phyloP scores from a whole-genome alignment of 2,888 invertebrate genomes.

The Sinopyrophorus schimmeli region DNA sequence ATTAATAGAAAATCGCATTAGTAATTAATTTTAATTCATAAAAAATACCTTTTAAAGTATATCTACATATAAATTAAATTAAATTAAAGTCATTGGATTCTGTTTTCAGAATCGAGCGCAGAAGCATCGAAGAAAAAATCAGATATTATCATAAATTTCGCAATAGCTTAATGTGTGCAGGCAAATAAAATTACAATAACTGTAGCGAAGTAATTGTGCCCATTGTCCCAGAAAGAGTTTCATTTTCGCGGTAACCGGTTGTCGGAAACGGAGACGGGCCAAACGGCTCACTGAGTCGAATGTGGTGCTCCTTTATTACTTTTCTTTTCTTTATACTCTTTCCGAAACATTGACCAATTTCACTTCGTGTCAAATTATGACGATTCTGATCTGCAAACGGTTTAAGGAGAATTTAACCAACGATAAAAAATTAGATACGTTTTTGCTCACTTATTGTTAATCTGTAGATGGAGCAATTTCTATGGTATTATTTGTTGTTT shows the following conservation, averaged over 20 bases:
- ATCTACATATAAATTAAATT: no score
- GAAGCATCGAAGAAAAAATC: slow-evolving; percentile 2
- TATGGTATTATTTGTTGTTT: no score
- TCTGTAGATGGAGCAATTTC: no score
- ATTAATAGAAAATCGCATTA: no score
- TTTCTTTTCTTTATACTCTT: slow-evolving; percentile 46
- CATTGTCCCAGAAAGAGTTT: slow-evolving; percentile 42
- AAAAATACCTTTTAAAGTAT: no score
- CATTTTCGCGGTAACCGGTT: slow-evolving; percentile 48
- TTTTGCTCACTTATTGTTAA: no score
- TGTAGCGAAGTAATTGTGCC: slow-evolving; percentile 21
- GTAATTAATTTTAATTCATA: no score
- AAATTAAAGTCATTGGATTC: no score
- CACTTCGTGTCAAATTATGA: slow-evolving; percentile 50
- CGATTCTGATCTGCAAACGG: slow-evolving; percentile 50
- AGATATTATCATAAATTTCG: no score
- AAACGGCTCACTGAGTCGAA: slow-evolving; percentile 44
- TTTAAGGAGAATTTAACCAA: slow-evolving; percentile 27
- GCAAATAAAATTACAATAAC: slow-evolving; percentile 24
- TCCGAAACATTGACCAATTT: slow-evolving; percentile 54
- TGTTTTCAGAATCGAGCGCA: no score
- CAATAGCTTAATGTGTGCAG: slow-evolving; percentile 7
- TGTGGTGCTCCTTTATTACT: slow-evolving; percentile 51
- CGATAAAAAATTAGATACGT: slow-evolving; percentile 7
- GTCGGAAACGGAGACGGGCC: slow-evolving; percentile 29